Evolutionary conservation across 2,888 invertebrate species (phyloP), one percentile per base, ranked within the genome.

Genomic region (Torymus tubicola): DNA sequence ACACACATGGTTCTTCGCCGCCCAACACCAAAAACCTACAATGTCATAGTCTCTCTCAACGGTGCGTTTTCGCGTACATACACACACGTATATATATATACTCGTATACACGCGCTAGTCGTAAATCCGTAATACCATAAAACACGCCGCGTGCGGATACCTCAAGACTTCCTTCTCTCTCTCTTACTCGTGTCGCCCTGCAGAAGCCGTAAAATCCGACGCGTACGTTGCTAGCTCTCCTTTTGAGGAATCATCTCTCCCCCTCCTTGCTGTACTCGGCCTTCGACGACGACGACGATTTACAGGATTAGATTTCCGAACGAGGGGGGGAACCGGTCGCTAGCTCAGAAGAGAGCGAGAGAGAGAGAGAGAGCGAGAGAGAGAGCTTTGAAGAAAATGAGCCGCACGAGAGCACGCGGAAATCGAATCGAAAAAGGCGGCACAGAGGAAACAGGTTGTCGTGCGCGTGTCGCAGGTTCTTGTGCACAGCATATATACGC

Each of bases 51-150:
- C 24, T n/a, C 10, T 11, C 68, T 21, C 21, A 21, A 21, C 21
- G 14, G n/a, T n/a, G 68, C 68, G n/a, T 65, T 52, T 68, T 52
- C 16, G 24, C 68, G 24, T 68, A 24, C 68, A 55, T n/a, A 55
- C 24, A 55, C 58, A 21, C 58, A 63, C 53, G 8, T 5, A 31
- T 5, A 31, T 5, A 31, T 60, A 13, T 21, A n/a, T 70, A 31
- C n/a, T 57, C 52, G n/a, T 64, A 24, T 18, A 68, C 24, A n/a
- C 61, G 57, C 13, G 50, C 12, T 18, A 63, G n/a, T 57, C 55
- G 72, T 82, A 73, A 80, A 82, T 76, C 57, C 71, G 52, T 52
- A 21, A 50, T 8, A 14, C 21, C 74, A 65, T 74, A 74, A 74
- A 65, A 57, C 57, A 58, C 60, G 12, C 13, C 57, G 57, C 16